Base-by-base conservation (phyloP, 2,888 invertebrate species). In the Drosophila niveifrons region DNA sequence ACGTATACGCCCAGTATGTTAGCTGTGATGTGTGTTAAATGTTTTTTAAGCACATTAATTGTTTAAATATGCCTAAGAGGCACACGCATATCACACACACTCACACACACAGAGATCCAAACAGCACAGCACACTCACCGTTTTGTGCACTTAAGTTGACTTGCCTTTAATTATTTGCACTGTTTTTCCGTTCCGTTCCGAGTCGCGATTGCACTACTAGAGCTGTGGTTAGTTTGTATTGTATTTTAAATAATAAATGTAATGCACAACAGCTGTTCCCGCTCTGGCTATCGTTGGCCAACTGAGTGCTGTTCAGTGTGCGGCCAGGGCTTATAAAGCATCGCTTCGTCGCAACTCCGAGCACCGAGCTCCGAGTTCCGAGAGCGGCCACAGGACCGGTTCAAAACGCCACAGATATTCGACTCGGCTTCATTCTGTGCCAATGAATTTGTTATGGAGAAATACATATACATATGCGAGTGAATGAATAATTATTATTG, bases 91-190 rank as follows among this genome's bases (percentile, higher is more conserved):
- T 34, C 41, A 68, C 17, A 53, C 52, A 52, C 62, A 75, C 51
- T 23, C 29, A 36, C 53, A 67, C 41, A 75, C 59, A 56, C 67
- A 76, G 56, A 31, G 29, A 39, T 31, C 51, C 18, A 31, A 51
- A 58, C 57, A 53, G 17, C 23, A 48, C 55, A 59, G 34, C 41
- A 39, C 57, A 41, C 47, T 36, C 50, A 83, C 82, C 89, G 75
- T 34, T 34, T 31, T 72, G 51, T 64, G 87, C 87, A 90, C 90
- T 85, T 85, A 68, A 78, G 72, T 65, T 75, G 17, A 68, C 51
- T 89, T 71, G 46, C 72, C 51, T 89, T 84, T 72, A 88, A 89
- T 88, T 89, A 85, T 85, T 89, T 85, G 86, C 88, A 82, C 82
- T 76, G 59, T 66, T 72, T 67, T 72, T 66, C 10, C 11, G 23